Conservation (phyloP, 92 coral and sea anemone genomes). For the Porites lobata region DNA sequence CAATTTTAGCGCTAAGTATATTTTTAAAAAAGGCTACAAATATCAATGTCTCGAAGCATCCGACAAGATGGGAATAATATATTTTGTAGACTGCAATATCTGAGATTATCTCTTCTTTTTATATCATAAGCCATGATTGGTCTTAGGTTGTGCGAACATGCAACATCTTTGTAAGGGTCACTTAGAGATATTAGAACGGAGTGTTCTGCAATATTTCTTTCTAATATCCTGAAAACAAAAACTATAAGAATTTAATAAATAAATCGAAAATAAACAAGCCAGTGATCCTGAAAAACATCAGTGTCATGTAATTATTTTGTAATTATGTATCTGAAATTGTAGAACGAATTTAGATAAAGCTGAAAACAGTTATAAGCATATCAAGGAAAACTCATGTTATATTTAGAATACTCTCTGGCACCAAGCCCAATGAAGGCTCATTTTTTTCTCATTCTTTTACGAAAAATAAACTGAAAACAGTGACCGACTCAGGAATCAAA, state of each 20-base stretch:
- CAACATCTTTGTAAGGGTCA: background rate
- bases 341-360: background rate
- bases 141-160: too few relatives aligned
- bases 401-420: background rate
- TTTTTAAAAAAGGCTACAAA: background rate
- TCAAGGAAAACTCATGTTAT: background rate
- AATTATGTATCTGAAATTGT: background rate
- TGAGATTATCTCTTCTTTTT: background rate
- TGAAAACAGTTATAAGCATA: background rate
- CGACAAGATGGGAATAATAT: background rate
- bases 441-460: background rate
- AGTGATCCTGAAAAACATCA: background rate
- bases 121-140: slow-evolving; percentile 12
- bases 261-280: background rate
- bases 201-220: background rate
- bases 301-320: background rate
- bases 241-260: background rate
- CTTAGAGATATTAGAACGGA: background rate
- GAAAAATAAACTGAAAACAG: background rate
- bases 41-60: background rate
- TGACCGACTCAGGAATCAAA: background rate
- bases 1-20: background rate
- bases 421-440: background rate
- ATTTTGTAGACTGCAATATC: slow-evolving; percentile 1
- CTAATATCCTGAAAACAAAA: background rate